Evolutionary conservation across 2,113 vertebrate genomes (phyloP).

Genomic region (Equus przewalskii): DNA sequence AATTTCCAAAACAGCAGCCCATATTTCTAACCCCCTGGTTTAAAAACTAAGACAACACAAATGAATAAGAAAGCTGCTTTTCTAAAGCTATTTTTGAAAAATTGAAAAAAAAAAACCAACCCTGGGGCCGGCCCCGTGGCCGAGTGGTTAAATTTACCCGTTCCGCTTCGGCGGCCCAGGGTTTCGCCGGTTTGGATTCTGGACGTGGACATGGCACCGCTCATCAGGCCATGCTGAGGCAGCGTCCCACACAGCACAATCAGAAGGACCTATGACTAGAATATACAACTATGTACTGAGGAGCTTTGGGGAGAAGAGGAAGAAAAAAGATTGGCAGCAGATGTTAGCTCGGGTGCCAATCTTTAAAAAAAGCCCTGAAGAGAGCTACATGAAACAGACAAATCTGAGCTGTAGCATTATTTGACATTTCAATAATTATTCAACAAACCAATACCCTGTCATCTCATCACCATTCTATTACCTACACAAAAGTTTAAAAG

Average conservation of each 20-base stretch:
- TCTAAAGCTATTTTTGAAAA: neutral
- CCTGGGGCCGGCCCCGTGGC: too few relatives aligned
- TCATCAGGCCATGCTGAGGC: too few relatives aligned
- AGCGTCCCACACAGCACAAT: too few relatives aligned
- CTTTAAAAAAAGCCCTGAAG: neutral
- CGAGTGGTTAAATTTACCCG: too few relatives aligned
- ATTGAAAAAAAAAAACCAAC: neutral
- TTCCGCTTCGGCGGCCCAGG: too few relatives aligned
- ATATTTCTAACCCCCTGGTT: neutral
- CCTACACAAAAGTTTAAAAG: neutral
- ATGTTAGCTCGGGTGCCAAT: too few relatives aligned
- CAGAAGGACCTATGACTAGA: too few relatives aligned
- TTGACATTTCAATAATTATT: neutral
- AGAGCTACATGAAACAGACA: neutral
- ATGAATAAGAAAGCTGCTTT: neutral
- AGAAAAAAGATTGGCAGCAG: too few relatives aligned
- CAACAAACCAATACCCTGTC: neutral
- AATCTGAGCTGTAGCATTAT: neutral
- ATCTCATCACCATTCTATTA: neutral
- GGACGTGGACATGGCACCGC: too few relatives aligned
- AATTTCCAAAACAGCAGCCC: neutral
- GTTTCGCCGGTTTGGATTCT: too few relatives aligned
- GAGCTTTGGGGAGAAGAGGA: too few relatives aligned
- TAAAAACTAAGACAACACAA: neutral
- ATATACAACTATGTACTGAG: too few relatives aligned